Evolutionary conservation across 2,797 vertebrate species (phyloP).

Genomic region (Chaetodon trifasciatus): DNA sequence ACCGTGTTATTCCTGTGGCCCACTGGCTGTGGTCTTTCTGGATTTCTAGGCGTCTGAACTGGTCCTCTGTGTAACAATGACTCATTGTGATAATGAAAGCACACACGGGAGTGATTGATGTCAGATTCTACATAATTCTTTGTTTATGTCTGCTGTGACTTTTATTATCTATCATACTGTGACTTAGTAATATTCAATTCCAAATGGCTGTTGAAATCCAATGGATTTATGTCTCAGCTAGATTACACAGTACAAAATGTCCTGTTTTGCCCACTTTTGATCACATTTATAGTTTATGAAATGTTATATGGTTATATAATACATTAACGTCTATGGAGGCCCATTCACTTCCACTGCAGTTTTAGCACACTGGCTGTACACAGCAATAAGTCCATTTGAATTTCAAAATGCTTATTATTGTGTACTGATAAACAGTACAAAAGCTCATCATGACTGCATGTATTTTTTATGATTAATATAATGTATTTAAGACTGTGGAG

Average conservation of each 20-base stretch:
- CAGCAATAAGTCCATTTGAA: neutral
- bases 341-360: neutral
- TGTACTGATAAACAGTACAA: neutral
- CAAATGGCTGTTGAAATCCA: neutral
- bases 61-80: conserved; percentile 44
- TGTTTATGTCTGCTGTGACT: neutral
- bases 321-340: neutral
- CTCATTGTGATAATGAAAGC: conserved; percentile 16
- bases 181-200: neutral
- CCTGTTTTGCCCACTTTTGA: neutral
- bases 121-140: neutral
- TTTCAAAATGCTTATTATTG: neutral
- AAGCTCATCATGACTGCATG: neutral
- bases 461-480: neutral
- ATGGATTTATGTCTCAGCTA: neutral
- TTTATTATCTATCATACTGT: neutral
- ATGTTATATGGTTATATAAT: neutral
- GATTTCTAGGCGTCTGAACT: conserved; percentile 49
- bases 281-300: neutral
- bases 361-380: neutral
- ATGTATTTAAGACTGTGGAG: neutral
- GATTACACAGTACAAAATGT: neutral
- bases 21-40: conserved; percentile 38
- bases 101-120: neutral
- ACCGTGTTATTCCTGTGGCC: conserved; percentile 47